A percentile compares a stretch with the other conserved stretches of the same genome.
phyloP scores from a whole-genome alignment of 1,140 invertebrate species.

The Trichoplusia ni region DNA sequence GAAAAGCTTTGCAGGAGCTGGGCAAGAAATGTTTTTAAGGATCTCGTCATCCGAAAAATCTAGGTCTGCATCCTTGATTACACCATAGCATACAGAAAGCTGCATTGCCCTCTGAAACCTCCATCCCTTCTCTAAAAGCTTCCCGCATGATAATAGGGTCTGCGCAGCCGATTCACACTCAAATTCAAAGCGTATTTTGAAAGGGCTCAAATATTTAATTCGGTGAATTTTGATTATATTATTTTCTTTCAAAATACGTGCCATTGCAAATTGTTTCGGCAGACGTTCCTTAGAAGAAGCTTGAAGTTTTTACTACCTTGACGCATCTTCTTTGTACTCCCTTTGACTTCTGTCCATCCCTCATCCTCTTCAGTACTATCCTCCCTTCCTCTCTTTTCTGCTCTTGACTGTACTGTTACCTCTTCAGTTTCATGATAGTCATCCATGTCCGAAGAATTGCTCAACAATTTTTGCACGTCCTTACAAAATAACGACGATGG shows the following conservation, averaged over 20 bases:
- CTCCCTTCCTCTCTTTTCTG: background rate
- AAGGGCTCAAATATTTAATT: slow-evolving; percentile 37
- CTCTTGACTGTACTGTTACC: background rate
- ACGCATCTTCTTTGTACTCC: slow-evolving; percentile 9
- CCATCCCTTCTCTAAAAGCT: slow-evolving; percentile 23
- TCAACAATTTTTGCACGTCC: background rate
- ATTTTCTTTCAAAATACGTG: slow-evolving; percentile 27
- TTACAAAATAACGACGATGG: background rate
- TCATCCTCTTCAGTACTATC: slow-evolving; percentile 14
- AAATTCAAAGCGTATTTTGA: slow-evolving; percentile 23
- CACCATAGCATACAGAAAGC: slow-evolving; percentile 28
- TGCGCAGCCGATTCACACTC: slow-evolving; percentile 5
- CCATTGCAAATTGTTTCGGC: slow-evolving; percentile 40
- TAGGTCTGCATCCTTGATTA: slow-evolving; percentile 34
- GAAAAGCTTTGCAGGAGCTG: background rate
- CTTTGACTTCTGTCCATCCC: slow-evolving; percentile 9
- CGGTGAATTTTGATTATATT: slow-evolving; percentile 19
- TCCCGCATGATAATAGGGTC: slow-evolving; percentile 16
- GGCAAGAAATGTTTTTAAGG: slow-evolving; percentile 23
- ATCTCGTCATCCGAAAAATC: slow-evolving; percentile 38
- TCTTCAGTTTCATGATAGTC: background rate
- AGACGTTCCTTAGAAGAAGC: slow-evolving; percentile 14
- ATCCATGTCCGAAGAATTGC: background rate
- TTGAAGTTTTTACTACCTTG: background rate
- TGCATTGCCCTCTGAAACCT: slow-evolving; percentile 23